Evolutionary conservation across 2,797 vertebrate species (phyloP), one percentile per base, ranked within the genome.

Genomic region (Gallinago solitaria): DNA sequence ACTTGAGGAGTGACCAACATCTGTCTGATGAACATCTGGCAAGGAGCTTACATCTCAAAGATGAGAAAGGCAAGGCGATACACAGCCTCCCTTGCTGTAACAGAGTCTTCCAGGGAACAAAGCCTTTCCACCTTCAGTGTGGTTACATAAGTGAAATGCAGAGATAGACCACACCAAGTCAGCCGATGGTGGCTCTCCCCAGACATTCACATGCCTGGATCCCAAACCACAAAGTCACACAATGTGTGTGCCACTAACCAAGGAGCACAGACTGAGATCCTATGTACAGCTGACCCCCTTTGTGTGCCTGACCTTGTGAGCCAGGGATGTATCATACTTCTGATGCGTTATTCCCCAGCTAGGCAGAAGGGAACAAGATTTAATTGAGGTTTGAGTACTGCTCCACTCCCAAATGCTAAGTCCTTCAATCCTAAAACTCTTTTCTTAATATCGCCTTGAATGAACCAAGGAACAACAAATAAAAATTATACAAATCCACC

Each of bases 241-340:
- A 10, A 35, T 2, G 16, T 17, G 4, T 6, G 51, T 9, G 57
- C 43, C 4, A 0, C 59, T 70, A 71, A 28, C 47, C 7, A 16
- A 59, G 57, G 74, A 32, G 28, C 5, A 48, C 39, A 20, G 73
- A 23, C 12, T 2, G 0, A 35, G 50, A 19, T 1, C 47, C 75
- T 6, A 9, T 6, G 1, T 3, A 30, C 2, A 23, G 65, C 75
- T 23, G 65, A 70, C 2, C 2, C 54, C 39, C 35, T 5, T 0
- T 0, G 24, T 0, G 2, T 2, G 41, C 69, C 85, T 8, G 20
- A 30, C 45, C 41, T 51, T 9, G 28, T 0, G 1, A 23, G 1
- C 20, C 56, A 2, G 2, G 60, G 75, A 4, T 3, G 11, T 5
- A 37, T 41, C 61, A 6, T n/a, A 0, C 28, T 27, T 16, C 75